A percentile compares a stretch with the other conserved stretches of the same genome.
phyloP scores from a whole-genome alignment of 2,888 invertebrate genomes.

The Tribolium freemani region DNA sequence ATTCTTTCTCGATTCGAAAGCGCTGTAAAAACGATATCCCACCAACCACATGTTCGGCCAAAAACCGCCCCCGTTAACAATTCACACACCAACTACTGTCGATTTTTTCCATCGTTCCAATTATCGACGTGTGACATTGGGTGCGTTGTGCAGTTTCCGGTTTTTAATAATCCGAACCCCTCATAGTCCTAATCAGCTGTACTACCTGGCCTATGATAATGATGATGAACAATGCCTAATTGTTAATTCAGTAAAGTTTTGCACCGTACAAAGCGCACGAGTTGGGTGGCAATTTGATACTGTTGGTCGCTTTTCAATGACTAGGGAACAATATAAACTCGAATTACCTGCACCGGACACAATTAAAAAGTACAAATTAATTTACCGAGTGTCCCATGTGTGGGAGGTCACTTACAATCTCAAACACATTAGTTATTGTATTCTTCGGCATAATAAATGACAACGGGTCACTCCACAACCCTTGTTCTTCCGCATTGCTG shows the following conservation, averaged over 20 bases:
- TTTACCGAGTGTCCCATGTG: constrained; percentile 18
- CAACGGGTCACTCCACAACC: no score
- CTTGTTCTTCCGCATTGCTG: constrained; percentile 10
- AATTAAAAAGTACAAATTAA: constrained; percentile 42
- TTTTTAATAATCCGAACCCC: constrained; percentile 46
- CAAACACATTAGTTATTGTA: constrained; percentile 8
- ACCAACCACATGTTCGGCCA: constrained; percentile 12
- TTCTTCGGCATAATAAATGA: constrained; percentile 4
- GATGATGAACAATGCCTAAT: constrained; percentile 34
- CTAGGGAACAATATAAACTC: constrained; percentile 50
- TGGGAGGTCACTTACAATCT: not conserved
- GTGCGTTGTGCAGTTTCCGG: constrained; percentile 45
- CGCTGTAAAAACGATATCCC: not conserved
- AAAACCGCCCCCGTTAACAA: constrained; percentile 15
- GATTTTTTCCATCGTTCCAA: constrained; percentile 16
- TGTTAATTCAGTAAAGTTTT: constrained; percentile 34
- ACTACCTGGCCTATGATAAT: constrained; percentile 34
- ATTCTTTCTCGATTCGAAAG: not conserved
- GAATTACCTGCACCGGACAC: constrained; percentile 40
- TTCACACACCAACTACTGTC: constrained; percentile 8
- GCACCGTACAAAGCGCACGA: constrained; percentile 45
- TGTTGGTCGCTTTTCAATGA: constrained; percentile 57
- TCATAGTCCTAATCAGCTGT: constrained; percentile 50
- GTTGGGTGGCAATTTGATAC: constrained; percentile 56
- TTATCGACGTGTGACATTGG: constrained; percentile 33